Conservation (phyloP, 1,140 invertebrate species). For the Cydia strobilella region DNA sequence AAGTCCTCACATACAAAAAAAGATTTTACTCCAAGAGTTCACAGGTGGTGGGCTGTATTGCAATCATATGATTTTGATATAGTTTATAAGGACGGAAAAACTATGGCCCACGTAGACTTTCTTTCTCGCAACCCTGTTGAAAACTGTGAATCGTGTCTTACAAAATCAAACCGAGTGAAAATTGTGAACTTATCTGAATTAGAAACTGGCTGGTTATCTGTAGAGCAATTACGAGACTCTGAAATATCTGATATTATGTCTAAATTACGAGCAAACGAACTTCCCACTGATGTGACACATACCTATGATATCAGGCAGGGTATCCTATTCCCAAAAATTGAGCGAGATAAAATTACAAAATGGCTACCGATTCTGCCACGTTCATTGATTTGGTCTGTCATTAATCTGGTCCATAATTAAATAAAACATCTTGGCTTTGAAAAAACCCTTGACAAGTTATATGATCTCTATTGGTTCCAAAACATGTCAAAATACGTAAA, state of each 20-base stretch:
- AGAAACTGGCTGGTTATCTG: slow-evolving; percentile 13
- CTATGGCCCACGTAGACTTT: slow-evolving; percentile 21
- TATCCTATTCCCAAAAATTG: slow-evolving; percentile 25
- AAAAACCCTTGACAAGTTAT: background rate
- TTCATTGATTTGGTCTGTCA: slow-evolving; percentile 7
- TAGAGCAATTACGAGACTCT: slow-evolving; percentile 27
- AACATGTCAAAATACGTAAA: background rate
- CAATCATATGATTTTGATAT: slow-evolving; percentile 24
- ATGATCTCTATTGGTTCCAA: background rate
- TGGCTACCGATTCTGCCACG: slow-evolving; percentile 32
- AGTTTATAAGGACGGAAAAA: background rate
- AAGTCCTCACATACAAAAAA: no score
- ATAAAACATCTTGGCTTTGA: slow-evolving; percentile 5
- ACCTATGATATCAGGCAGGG: slow-evolving; percentile 32
- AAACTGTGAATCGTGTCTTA: background rate
- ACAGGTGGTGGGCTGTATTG: slow-evolving; percentile 28
- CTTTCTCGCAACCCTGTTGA: background rate
- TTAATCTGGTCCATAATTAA: background rate
- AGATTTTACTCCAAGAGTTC: slow-evolving; percentile 51
- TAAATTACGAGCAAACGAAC: background rate
- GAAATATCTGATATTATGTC: slow-evolving; percentile 24
- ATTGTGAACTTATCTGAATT: slow-evolving; percentile 20
- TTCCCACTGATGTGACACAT: background rate
- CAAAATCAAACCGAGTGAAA: background rate
- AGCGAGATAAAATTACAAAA: no score